Conservation (phyloP, 2,888 invertebrate species). For the Zhengitettix transpicula region DNA sequence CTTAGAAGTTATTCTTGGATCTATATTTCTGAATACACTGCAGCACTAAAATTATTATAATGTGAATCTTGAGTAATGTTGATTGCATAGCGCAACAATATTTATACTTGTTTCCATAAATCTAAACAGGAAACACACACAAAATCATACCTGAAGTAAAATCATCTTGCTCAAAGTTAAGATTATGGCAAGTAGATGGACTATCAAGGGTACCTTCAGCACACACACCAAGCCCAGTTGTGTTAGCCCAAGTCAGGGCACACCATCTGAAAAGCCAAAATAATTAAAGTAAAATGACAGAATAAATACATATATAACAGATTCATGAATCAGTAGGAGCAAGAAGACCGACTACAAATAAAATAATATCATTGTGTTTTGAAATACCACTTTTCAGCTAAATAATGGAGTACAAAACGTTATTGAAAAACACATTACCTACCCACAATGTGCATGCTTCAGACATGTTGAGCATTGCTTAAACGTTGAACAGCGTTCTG, state of each 20-base stretch:
- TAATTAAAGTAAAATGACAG: background rate
- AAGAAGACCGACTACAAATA: too few relatives aligned
- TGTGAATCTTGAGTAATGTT: too few relatives aligned
- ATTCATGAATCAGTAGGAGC: background rate
- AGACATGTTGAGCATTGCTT: constrained; percentile 76
- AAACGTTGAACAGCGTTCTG: constrained; percentile 67
- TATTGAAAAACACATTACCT: background rate
- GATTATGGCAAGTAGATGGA: constrained; percentile 32
- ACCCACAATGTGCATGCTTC: constrained; percentile 74
- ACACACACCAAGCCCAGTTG: constrained; percentile 53
- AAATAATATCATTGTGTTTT: background rate
- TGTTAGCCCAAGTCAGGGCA: constrained; percentile 39
- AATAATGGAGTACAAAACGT: too few relatives aligned
- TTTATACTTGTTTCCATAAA: too few relatives aligned
- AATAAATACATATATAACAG: background rate
- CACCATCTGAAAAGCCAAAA: constrained; percentile 46
- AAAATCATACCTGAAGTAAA: constrained; percentile 1
- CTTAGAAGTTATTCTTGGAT: too few relatives aligned
- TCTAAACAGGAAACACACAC: background rate
- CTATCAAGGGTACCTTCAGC: constrained; percentile 62
- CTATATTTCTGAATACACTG: too few relatives aligned
- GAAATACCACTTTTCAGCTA: background rate
- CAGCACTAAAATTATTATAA: too few relatives aligned
- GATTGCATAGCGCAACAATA: too few relatives aligned
- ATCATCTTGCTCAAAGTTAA: constrained; percentile 19